These are phyloP conservation scores for Ochotona princeps DNA, from an alignment of 2,113 vertebrate genomes.

Conservation along the genomic window DNA sequence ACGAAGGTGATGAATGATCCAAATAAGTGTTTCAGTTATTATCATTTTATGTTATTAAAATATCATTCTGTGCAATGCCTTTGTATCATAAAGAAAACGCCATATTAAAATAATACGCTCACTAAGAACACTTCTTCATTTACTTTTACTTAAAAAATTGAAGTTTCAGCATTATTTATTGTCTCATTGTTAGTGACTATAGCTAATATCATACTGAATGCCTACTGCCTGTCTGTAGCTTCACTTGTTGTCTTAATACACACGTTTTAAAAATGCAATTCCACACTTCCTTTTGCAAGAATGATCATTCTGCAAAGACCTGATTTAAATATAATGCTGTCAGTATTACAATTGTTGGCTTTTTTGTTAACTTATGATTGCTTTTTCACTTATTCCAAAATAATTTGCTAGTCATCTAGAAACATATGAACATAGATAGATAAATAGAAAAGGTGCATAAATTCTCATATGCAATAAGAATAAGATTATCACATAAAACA, in stretches of 20 bases:
- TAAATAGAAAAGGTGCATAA: background rate
- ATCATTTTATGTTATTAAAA: background rate
- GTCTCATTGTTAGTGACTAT: background rate
- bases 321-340: background rate
- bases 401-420: background rate
- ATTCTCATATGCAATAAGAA: background rate
- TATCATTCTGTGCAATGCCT: rapidly evolving
- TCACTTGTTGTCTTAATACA: background rate
- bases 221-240: background rate
- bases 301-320: background rate
- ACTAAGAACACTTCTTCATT: background rate
- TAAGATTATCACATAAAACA: background rate
- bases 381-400: background rate
- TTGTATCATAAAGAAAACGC: background rate
- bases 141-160: background rate
- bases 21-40: background rate
- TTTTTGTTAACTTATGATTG: background rate
- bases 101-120: background rate
- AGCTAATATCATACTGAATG: background rate
- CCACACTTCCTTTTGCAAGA: background rate
- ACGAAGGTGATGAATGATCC: background rate
- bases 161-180: background rate
- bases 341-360: background rate
- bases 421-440: background rate
- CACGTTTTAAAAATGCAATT: background rate